Conservation (phyloP, 2,888 invertebrate species). For the Watsonalla binaria region DNA sequence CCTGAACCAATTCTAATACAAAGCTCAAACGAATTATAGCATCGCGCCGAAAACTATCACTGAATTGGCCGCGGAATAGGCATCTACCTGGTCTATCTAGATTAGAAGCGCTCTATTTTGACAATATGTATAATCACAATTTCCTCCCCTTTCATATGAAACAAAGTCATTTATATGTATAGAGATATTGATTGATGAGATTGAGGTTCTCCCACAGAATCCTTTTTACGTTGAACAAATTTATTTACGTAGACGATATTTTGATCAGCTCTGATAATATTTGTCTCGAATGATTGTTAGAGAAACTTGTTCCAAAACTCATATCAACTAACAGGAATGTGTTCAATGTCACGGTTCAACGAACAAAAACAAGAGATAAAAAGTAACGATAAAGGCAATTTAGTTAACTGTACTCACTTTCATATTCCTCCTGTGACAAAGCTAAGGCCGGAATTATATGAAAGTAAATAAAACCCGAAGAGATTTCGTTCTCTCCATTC, state of each 20-base stretch:
- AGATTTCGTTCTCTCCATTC: constrained; percentile 22
- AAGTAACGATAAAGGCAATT: constrained; percentile 41
- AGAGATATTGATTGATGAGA: background rate
- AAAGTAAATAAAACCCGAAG: constrained; percentile 27
- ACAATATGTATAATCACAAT: too few species aligned
- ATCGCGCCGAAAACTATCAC: too few species aligned
- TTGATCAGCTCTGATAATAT: background rate
- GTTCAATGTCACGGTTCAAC: constrained; percentile 26
- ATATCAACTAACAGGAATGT: constrained; percentile 34
- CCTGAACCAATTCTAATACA: too few species aligned
- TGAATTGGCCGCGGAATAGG: too few species aligned
- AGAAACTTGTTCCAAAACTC: constrained; percentile 5
- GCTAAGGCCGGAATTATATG: constrained; percentile 17
- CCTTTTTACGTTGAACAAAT: too few species aligned
- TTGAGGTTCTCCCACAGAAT: background rate
- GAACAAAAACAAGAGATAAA: constrained; percentile 34
- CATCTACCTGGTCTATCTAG: too few species aligned
- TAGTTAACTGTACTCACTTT: constrained; percentile 41
- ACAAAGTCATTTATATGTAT: background rate
- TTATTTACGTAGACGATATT: background rate
- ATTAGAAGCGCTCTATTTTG: too few species aligned
- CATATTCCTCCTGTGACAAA: constrained; percentile 29
- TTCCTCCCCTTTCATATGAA: too few species aligned
- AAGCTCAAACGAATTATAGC: too few species aligned
- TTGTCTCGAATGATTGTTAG: background rate